These are phyloP conservation scores for Orgyia antiqua DNA, from an alignment of 2,888 invertebrate species.

Conservation along the genomic window DNA sequence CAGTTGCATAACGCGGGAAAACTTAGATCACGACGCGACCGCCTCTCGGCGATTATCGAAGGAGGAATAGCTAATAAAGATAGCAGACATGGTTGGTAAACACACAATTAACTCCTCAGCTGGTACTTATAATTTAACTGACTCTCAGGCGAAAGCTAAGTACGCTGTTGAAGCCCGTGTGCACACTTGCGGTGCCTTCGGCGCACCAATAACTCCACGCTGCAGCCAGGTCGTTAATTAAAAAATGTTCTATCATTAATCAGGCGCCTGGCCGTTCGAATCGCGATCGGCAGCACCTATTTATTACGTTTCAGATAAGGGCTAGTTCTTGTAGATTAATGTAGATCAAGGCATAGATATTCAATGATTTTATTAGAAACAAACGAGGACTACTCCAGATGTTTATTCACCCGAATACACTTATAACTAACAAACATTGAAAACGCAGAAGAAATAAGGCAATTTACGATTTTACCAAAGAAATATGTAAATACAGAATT, in stretches of 20 bases:
- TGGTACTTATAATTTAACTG: constrained; percentile 45
- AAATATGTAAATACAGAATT: too few relatives aligned
- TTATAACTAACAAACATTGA: too few relatives aligned
- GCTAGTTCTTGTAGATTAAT: constrained; percentile 33
- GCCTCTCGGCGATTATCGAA: constrained; percentile 41
- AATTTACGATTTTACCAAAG: too few relatives aligned
- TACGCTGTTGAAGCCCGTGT: constrained; percentile 25
- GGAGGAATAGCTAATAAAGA: constrained; percentile 37
- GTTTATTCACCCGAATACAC: too few relatives aligned
- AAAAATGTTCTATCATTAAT: constrained; percentile 59
- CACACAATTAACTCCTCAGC: constrained; percentile 51
- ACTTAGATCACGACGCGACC: constrained; percentile 54
- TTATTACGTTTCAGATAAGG: constrained; percentile 58
- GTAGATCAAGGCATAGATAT: constrained; percentile 29
- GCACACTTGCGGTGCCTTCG: constrained; percentile 26
- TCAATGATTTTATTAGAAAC: constrained; percentile 41
- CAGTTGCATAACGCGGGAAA: constrained; percentile 53
- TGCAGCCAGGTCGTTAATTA: constrained; percentile 48
- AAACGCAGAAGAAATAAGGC: too few relatives aligned
- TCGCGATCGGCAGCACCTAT: constrained; percentile 48
- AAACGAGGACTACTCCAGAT: constrained; percentile 35
- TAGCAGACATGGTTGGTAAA: constrained; percentile 43
- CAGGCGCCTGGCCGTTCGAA: constrained; percentile 41
- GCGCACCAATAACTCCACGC: constrained; percentile 37
- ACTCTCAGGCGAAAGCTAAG: constrained; percentile 38